Conservation (phyloP, 2,797 vertebrate genomes). For the Xenopus petersii region DNA sequence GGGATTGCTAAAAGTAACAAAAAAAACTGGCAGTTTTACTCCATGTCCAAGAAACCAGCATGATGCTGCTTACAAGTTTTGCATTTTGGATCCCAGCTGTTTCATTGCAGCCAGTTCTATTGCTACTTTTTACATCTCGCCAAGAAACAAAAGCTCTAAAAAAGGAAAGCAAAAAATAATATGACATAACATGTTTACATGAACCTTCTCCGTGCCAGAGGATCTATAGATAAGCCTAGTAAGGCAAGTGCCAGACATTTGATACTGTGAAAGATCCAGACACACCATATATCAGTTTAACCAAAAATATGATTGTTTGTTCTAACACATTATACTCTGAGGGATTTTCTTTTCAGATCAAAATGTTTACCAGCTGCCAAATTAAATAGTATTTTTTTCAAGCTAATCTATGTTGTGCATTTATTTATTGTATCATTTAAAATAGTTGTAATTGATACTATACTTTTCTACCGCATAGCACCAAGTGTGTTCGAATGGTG, state of each 20-base stretch:
- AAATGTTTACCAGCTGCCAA: conserved; percentile 39
- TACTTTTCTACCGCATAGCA: background rate
- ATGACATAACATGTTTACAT: conserved; percentile 35
- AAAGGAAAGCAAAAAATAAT: conserved; percentile 26
- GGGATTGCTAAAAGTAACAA: too few relatives aligned
- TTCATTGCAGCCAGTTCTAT: background rate
- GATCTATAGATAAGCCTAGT: conserved; percentile 37
- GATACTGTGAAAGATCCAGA: conserved; percentile 34
- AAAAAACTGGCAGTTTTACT: too few relatives aligned
- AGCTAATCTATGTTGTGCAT: conserved; percentile 25
- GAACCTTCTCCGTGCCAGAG: conserved; percentile 36
- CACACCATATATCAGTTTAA: conserved; percentile 36
- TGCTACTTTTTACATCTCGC: background rate
- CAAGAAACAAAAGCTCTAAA: background rate
- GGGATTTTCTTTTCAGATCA: conserved; percentile 20
- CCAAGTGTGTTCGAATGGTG: background rate
- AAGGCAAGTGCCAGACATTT: conserved; percentile 33
- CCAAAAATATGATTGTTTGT: conserved; percentile 36
- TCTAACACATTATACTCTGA: conserved; percentile 1
- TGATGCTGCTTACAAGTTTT: background rate
- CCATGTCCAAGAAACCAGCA: background rate
- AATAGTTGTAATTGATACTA: conserved; percentile 33
- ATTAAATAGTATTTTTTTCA: conserved; percentile 25
- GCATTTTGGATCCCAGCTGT: background rate
- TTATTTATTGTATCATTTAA: conserved; percentile 29